Conservation (phyloP, 2,797 vertebrate genomes). For the Lithobates sylvaticus region DNA sequence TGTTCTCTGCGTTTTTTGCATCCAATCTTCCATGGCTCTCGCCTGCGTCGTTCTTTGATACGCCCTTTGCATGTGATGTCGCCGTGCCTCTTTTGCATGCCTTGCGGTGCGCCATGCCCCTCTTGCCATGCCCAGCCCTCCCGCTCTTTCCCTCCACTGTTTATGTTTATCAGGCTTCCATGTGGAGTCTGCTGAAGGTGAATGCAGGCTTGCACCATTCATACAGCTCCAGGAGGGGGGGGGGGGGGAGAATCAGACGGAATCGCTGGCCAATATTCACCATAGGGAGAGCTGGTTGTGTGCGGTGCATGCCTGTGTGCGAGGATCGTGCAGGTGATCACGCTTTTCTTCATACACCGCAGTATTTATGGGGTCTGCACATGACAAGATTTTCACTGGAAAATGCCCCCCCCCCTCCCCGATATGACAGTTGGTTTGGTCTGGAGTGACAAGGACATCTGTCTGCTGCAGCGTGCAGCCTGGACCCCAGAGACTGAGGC, state of each 20-base stretch:
- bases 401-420: background rate
- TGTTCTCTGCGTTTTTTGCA: too few relatives aligned
- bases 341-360: too few relatives aligned
- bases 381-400: too few relatives aligned
- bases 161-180: conserved; percentile 44
- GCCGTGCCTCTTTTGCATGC: background rate
- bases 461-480: background rate
- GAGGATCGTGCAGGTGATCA: too few relatives aligned
- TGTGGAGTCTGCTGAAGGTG: conserved; percentile 52
- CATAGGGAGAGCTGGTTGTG: too few relatives aligned
- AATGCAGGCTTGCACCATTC: conserved; percentile 27
- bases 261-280: too few relatives aligned
- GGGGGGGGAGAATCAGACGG: background rate
- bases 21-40: background rate
- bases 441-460: background rate
- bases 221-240: conserved; percentile 24
- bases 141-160: conserved; percentile 5
- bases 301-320: too few relatives aligned
- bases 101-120: background rate
- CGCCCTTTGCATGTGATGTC: background rate
- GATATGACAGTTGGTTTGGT: conserved; percentile 14
- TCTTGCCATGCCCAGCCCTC: background rate
- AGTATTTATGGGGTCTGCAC: too few relatives aligned
- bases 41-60: background rate
- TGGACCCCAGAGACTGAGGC: too few relatives aligned